Base-by-base conservation (phyloP, 1,140 invertebrate genomes). In the Eueides isabella region DNA sequence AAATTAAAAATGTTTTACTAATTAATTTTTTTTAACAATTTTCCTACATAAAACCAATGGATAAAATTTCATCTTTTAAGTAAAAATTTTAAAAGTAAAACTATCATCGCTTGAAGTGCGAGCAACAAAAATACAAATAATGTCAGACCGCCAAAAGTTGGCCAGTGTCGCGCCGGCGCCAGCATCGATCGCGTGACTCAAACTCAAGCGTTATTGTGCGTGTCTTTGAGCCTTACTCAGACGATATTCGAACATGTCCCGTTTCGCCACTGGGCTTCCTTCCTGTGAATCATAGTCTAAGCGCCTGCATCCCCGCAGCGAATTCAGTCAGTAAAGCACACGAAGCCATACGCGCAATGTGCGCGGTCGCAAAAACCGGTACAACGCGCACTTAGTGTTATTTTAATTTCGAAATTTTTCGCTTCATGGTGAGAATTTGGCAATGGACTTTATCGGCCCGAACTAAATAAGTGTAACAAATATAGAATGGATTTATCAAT, bases 251-350 rank as follows among this genome's bases (percentile, higher is more conserved):
- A 85, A 90, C 83, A 91, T 90, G 85, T 81, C 82, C 90, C 88
- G 89, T 90, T 90, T 87, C 71, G 81, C 83, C 74, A 83, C 81
- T 83, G 79, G 78, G 80, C 80, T 82, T 84, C 83, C 87, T 89
- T 90, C 86, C 91, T 90, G 88, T 92, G 89, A 92, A 85, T 92
- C 88, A 92, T 85, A 78, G 76, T 74, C 79, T 76, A 63, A 12
- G 85, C 80, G 48, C 48, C 48, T 55, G 48, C 48, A 55, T 55
- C 48, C 48, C 48, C 48, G 48, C 61, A 63, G 16, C 78, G 79
- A 78, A 82, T 82, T 82, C 83, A 85, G 82, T 85, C 77, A 66
- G 80, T 79, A 77, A 82, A 80, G 71, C 82, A 82, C 83, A 84
- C 83, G 80, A 72, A 75, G 11, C 62, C 79, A 81, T 77, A 82